Conservation (phyloP, 2,888 invertebrate species). For the Protophormia terraenovae region DNA sequence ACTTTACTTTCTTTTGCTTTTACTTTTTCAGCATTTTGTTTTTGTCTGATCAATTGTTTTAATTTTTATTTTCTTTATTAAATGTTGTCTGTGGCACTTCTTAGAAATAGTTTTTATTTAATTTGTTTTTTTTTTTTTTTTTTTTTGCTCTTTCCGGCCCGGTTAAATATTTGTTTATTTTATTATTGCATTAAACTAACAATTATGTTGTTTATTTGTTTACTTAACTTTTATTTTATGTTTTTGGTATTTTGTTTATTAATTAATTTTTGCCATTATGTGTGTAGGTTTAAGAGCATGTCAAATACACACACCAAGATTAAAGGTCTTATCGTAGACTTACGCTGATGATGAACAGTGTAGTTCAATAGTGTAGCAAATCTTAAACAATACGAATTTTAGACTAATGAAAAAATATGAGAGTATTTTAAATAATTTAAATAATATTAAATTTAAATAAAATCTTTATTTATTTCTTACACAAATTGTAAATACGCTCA, state of each 20-base stretch:
- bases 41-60: slow-evolving; percentile 19
- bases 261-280: slow-evolving; percentile 49
- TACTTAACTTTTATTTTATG: no score
- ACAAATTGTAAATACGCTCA: no score
- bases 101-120: no score
- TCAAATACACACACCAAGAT: slow-evolving; percentile 1
- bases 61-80: slow-evolving; percentile 37
- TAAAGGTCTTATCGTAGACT: slow-evolving; percentile 14
- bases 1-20: slow-evolving; percentile 48
- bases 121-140: not conserved
- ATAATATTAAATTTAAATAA: no score
- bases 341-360: not conserved
- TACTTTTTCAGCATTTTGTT: slow-evolving; percentile 36
- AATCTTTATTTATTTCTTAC: no score
- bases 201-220: slow-evolving; percentile 34
- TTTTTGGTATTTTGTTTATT: slow-evolving; percentile 35
- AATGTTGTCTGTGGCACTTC: slow-evolving; percentile 7
- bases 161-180: slow-evolving; percentile 42
- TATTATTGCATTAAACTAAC: slow-evolving; percentile 38
- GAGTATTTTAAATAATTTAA: no score
- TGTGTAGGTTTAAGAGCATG: slow-evolving; percentile 3
- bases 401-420: no score
- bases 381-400: not conserved
- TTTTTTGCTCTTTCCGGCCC: slow-evolving; percentile 25
- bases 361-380: not conserved